phyloP scores from a whole-genome alignment of 2,797 vertebrate genomes.

The Sebastes cheni region DNA sequence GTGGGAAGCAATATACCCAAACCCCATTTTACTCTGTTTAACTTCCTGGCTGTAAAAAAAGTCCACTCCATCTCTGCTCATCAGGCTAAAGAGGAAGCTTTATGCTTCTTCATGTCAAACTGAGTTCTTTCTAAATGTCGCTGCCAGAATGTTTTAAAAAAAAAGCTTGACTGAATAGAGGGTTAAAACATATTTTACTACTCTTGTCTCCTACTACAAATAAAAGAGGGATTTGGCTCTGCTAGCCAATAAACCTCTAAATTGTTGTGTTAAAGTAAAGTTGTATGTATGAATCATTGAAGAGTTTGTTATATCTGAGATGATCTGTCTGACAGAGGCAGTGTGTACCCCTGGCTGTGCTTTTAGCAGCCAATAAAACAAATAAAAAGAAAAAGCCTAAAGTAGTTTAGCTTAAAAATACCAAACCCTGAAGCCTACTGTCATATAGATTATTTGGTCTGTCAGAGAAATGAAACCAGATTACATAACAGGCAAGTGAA shows the following conservation, averaged over 20 bases:
- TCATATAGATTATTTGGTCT: constrained; percentile 15
- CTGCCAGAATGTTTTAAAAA: background rate
- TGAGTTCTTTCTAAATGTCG: background rate
- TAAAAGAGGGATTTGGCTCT: background rate
- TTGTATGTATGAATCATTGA: background rate
- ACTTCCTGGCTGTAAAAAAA: background rate
- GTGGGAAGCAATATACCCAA: background rate
- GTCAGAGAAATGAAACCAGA: constrained; percentile 1
- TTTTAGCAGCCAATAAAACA: background rate
- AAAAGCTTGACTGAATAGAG: background rate
- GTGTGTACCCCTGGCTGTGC: background rate
- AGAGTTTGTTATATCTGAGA: background rate
- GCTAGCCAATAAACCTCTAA: background rate
- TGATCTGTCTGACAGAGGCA: background rate
- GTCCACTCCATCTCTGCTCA: background rate
- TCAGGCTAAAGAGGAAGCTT: background rate
- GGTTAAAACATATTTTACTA: background rate
- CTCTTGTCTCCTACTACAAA: background rate
- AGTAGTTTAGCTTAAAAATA: constrained; percentile 3
- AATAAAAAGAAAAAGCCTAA: background rate
- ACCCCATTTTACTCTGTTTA: background rate
- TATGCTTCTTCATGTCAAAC: background rate
- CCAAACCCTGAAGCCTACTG: constrained; percentile 11
- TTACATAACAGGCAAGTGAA: constrained; percentile 16
- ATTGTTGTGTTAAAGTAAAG: background rate